Evolutionary conservation across 2,888 invertebrate genomes (phyloP).

Genomic region (Pyrocoelia pectoralis): DNA sequence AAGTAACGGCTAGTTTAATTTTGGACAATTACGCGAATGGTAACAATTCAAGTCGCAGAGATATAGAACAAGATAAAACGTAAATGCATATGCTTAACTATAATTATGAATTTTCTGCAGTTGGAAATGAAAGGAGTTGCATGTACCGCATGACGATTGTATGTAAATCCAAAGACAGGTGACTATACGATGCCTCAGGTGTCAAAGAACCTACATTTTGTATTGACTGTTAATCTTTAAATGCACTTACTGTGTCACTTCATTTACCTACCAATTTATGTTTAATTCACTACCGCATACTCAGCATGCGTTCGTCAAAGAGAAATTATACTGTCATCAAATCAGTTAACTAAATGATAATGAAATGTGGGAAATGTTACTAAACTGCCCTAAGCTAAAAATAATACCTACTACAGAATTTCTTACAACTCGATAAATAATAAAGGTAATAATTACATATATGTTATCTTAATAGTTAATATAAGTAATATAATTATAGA

Average conservation of each 20-base stretch:
- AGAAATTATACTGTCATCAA: constrained; percentile 4
- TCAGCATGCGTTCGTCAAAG: constrained; percentile 7
- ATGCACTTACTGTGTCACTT: constrained; percentile 29
- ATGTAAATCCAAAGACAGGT: constrained; percentile 37
- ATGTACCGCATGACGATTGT: constrained; percentile 36
- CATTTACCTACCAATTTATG: constrained; percentile 17
- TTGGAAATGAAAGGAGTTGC: constrained; percentile 34
- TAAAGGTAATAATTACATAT: constrained; percentile 12
- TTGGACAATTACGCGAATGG: background rate
- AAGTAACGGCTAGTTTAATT: background rate
- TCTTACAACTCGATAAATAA: constrained; percentile 5
- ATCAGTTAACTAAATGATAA: constrained; percentile 9
- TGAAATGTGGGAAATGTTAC: constrained; percentile 6
- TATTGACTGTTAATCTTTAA: constrained; percentile 27
- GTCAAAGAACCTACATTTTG: constrained; percentile 31
- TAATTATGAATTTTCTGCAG: constrained; percentile 41
- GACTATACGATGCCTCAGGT: constrained; percentile 30
- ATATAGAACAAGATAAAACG: constrained; percentile 27
- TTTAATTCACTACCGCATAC: constrained; percentile 17
- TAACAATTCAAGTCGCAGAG: constrained; percentile 1
- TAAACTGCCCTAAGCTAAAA: background rate
- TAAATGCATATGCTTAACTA: constrained; percentile 31
- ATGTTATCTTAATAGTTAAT: constrained; percentile 8
- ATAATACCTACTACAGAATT: background rate
- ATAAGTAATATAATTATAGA: constrained; percentile 7